A percentile compares a stretch with the other conserved stretches of the same genome.
These are phyloP conservation scores for Lepus oiostolus DNA, from an alignment of 2,797 vertebrate genomes.

Conservation along the genomic window DNA sequence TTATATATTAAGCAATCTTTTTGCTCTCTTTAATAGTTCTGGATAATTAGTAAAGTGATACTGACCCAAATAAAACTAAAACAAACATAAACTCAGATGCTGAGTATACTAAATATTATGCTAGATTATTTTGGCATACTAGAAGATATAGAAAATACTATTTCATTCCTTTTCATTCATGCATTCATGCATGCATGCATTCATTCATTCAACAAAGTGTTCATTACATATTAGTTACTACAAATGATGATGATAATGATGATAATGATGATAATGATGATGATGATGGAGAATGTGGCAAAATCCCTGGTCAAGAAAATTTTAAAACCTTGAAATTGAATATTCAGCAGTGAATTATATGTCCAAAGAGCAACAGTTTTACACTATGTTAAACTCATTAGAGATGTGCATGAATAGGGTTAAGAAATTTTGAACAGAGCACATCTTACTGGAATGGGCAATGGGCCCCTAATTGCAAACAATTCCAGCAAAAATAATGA, in stretches of 20 bases:
- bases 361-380: background rate
- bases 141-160: background rate
- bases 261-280: no score
- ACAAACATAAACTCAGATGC: conserved; percentile 13
- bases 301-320: background rate
- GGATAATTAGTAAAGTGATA: background rate
- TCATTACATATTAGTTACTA: background rate
- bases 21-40: conserved; percentile 18
- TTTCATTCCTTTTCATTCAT: background rate
- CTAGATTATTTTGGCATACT: conserved; percentile 33
- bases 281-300: background rate
- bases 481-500: conserved; percentile 11
- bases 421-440: conserved; percentile 31
- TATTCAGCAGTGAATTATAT: background rate
- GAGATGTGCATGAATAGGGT: background rate
- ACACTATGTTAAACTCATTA: background rate
- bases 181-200: background rate
- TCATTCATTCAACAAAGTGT: background rate
- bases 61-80: conserved; percentile 49
- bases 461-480: conserved; percentile 22
- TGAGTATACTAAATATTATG: background rate
- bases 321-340: background rate
- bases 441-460: background rate
- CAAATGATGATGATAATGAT: background rate
- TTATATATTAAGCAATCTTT: conserved; percentile 37